Evolutionary conservation across 2,113 vertebrate genomes (phyloP).

Genomic region (Pangasianodon gigas): DNA sequence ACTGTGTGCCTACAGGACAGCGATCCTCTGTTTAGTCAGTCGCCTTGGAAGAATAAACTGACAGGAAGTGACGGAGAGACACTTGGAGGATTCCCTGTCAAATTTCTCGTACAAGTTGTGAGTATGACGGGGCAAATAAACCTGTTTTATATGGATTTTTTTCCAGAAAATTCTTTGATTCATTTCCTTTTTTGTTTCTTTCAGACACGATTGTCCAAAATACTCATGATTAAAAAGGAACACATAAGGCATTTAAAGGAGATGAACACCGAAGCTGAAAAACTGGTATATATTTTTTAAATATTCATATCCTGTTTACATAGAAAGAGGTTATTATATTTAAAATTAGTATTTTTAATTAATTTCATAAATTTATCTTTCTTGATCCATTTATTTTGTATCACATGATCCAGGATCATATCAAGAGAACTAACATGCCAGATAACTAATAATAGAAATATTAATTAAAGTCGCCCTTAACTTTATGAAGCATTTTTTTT

Average conservation of each 20-base stretch:
- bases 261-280: slow-evolving; percentile 98
- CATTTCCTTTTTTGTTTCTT: slow-evolving; percentile 53
- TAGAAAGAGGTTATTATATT: neutral
- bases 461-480: neutral
- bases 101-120: slow-evolving; percentile 98
- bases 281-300: slow-evolving; percentile 79
- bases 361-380: neutral
- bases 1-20: slow-evolving; percentile 76
- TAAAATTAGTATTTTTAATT: neutral
- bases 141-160: neutral
- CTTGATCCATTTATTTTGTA: neutral
- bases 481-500: neutral
- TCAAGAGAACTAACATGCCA: neutral
- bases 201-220: slow-evolving; percentile 95
- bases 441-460: neutral
- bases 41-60: slow-evolving; percentile 91
- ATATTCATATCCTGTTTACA: neutral
- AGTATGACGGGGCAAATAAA: slow-evolving; percentile 60
- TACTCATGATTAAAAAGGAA: slow-evolving; percentile 99
- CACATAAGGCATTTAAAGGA: slow-evolving; percentile 96
- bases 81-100: slow-evolving; percentile 95
- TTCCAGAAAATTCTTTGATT: slow-evolving; percentile 45
- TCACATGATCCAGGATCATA: neutral
- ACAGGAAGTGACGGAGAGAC: slow-evolving; percentile 89
- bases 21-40: slow-evolving; percentile 90